Base-by-base conservation (phyloP, 2,113 vertebrate genomes). In the Ellobius talpinus region DNA sequence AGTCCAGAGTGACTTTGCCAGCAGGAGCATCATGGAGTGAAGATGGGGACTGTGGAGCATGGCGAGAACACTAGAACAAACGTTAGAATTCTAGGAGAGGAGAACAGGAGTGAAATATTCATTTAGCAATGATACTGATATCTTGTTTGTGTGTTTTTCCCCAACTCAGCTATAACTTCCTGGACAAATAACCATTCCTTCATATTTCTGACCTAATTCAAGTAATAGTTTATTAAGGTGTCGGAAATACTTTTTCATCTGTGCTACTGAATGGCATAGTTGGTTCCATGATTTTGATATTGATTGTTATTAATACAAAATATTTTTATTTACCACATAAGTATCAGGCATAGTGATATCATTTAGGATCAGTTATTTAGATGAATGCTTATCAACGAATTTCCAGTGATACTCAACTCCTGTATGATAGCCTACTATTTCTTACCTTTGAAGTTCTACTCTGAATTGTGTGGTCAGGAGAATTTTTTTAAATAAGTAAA, bases 361-460 rank as follows among this genome's bases (percentile, higher is more conserved):
- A 52, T 52, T 79, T 6, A 33, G 42, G 29, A 5, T 31, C 10
- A 79, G 47, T 29, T 21, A 86, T 87, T 81, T 89, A 45, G 24
- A 81, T 68, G 36, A 33, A 76, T 76, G 33, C 33, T 87, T 78
- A 55, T 39, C 50, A 52, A 50, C 36, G 50, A 93, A 29, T 90
- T 65, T 42, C 79, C 7, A 63, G 23, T 23, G 26, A 29, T 77
- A 50, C 72, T 79, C 29, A 45, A 24, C 45, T 89, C 7, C 87
- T 94, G 11, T 21, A 24, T 73, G 33, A 68, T n/a, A 61, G 13
- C 42, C n/a, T 93, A 39, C 29, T 79, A 29, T n/a, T 68, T 65
- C 63, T 93, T 77, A 31, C 21, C 50, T 95, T 87, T 93, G 45
- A 95, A 93, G 84, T 86, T 91, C 68, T 50, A 39, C 66, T 68